A percentile compares a stretch with the other conserved stretches of the same genome.
These are phyloP conservation scores for Acleris literana DNA, from an alignment of 2,888 invertebrate species.

Conservation along the genomic window DNA sequence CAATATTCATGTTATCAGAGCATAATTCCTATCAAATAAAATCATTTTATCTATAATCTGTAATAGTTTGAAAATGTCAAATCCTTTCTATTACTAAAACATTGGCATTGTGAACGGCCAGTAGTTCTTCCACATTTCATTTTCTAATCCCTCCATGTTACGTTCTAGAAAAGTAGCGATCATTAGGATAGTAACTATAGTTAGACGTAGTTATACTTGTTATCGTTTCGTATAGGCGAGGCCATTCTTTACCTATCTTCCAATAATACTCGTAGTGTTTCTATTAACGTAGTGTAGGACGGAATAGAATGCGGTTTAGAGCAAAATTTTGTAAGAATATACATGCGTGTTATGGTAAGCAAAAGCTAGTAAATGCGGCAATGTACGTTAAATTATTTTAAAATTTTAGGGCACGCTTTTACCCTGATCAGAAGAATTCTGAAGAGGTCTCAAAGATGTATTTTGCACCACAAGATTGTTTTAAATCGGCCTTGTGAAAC, in stretches of 20 bases:
- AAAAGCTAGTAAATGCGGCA: neutral
- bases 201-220: slow-evolving; percentile 56
- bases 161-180: slow-evolving; percentile 58
- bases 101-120: slow-evolving; percentile 27
- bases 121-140: slow-evolving; percentile 46
- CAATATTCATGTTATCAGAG: too few species aligned
- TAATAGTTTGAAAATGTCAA: too few species aligned
- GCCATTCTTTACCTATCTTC: slow-evolving; percentile 71
- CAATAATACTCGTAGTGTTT: slow-evolving; percentile 68
- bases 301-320: slow-evolving; percentile 50
- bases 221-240: slow-evolving; percentile 74
- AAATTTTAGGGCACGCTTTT: too few species aligned
- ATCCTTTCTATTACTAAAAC: too few species aligned
- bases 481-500: too few species aligned
- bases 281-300: slow-evolving; percentile 61
- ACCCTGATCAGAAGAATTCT: too few species aligned
- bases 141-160: slow-evolving; percentile 75
- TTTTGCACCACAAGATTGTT: too few species aligned
- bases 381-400: too few species aligned
- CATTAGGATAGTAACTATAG: slow-evolving; percentile 41
- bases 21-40: too few species aligned
- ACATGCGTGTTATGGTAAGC: neutral
- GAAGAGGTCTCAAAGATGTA: too few species aligned
- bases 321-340: slow-evolving; percentile 37
- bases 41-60: too few species aligned